A percentile compares a stretch with the other conserved stretches of the same genome.
Evolutionary conservation across 2,797 vertebrate genomes (phyloP).

Genomic region (Glossophaga mutica): DNA sequence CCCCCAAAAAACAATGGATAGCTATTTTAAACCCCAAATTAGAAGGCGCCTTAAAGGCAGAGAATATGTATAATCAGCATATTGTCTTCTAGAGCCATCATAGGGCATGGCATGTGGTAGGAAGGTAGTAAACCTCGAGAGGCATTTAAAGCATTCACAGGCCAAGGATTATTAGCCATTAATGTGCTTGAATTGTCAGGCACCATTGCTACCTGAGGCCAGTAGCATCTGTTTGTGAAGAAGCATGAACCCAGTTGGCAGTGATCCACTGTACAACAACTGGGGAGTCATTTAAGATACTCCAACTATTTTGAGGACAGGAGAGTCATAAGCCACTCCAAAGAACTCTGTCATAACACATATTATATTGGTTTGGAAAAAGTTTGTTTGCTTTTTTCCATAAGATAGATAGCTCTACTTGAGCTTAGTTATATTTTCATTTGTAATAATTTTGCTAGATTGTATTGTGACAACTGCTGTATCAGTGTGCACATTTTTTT

Average conservation of each 20-base stretch:
- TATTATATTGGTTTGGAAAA: not conserved
- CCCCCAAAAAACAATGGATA: not conserved
- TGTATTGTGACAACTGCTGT: not conserved
- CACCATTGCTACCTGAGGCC: not conserved
- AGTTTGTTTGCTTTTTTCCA: not conserved
- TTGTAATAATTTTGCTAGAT: not conserved
- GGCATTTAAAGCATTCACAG: not conserved
- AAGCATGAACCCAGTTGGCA: not conserved
- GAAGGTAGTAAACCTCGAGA: not conserved
- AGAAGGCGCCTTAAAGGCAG: not conserved
- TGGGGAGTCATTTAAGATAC: not conserved
- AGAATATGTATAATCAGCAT: not conserved
- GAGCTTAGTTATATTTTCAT: not conserved
- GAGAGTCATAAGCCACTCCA: not conserved
- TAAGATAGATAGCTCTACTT: not conserved
- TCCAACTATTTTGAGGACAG: not conserved
- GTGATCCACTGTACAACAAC: not conserved
- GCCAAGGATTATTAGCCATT: not conserved
- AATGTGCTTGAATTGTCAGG: not conserved
- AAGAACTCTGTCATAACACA: not conserved
- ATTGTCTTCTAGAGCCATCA: not conserved
- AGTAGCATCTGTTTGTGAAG: not conserved
- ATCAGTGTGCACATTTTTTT: not conserved
- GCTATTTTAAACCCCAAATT: not conserved
- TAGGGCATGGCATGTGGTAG: accelerated